Percentiles rank a stretch among this genome's conserved stretches.
These are phyloP conservation scores for Diabrotica virgifera DNA, from an alignment of 1,140 invertebrate species.

Conservation along the genomic window DNA sequence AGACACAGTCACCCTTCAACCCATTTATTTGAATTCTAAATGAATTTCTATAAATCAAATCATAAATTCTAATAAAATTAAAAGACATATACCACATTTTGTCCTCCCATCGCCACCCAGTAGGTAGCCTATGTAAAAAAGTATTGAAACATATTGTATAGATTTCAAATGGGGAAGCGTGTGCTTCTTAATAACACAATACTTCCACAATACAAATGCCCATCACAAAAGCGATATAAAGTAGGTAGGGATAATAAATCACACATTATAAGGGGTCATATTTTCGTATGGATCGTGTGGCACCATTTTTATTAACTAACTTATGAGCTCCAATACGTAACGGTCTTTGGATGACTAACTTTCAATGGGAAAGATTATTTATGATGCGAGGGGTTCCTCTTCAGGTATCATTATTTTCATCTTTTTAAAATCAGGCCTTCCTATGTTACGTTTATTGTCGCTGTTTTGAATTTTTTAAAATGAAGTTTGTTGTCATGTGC, in stretches of 20 bases:
- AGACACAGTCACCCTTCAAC: no score
- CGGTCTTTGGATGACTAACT: constrained; percentile 8
- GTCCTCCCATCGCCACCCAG: constrained; percentile 9
- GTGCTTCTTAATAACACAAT: constrained; percentile 11
- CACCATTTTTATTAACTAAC: constrained; percentile 21
- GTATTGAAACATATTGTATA: constrained; percentile 13
- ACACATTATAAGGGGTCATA: constrained; percentile 10
- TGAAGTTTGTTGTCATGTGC: no score
- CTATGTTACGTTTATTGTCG: not conserved
- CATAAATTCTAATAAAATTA: no score
- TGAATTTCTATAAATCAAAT: no score
- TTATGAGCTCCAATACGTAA: constrained; percentile 14
- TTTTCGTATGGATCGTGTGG: constrained; percentile 7
- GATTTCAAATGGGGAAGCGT: constrained; percentile 12
- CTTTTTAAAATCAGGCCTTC: not conserved
- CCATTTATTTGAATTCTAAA: no score
- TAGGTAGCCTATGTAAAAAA: constrained; percentile 5
- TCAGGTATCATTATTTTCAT: not conserved
- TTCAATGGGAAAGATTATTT: constrained; percentile 4
- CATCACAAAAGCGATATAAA: constrained; percentile 15
- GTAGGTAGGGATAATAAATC: constrained; percentile 16
- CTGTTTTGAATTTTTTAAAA: not conserved
- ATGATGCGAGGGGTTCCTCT: not conserved
- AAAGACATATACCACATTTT: constrained; percentile 1
- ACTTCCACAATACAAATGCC: constrained; percentile 15